Conservation (phyloP, 2,888 invertebrate species). For the Eristalinus aeneus region DNA sequence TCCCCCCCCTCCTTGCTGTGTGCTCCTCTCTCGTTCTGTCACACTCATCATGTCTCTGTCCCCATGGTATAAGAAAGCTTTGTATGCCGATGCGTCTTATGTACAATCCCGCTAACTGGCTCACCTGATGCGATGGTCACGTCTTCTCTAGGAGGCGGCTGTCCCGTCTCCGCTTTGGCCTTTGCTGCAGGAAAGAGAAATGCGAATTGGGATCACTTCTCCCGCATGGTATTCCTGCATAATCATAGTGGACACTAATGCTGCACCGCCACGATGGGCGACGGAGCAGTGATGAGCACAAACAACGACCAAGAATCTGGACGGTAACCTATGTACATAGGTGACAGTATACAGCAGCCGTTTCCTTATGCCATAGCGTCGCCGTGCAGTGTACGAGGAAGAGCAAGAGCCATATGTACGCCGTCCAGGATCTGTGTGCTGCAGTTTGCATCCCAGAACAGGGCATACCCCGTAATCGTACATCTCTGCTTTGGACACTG, state of each 20-base stretch:
- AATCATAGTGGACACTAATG: slow-evolving; percentile 54
- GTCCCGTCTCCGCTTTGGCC: slow-evolving; percentile 43
- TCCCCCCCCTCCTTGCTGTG: neutral
- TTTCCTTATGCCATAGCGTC: slow-evolving; percentile 46
- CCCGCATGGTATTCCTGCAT: slow-evolving; percentile 64
- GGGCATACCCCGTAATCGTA: slow-evolving; percentile 43
- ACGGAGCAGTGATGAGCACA: slow-evolving; percentile 20
- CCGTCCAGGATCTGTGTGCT: slow-evolving; percentile 49
- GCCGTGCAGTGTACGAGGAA: slow-evolving; percentile 26
- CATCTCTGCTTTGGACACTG: slow-evolving; percentile 59
- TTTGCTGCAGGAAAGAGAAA: slow-evolving; percentile 51
- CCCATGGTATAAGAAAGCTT: slow-evolving; percentile 56
- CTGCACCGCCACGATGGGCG: slow-evolving; percentile 47
- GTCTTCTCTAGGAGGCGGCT: slow-evolving; percentile 65
- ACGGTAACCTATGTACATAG: slow-evolving; percentile 33
- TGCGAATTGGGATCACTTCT: slow-evolving; percentile 64
- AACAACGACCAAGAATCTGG: slow-evolving; percentile 34
- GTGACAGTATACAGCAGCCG: slow-evolving; percentile 30
- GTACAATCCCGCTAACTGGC: slow-evolving; percentile 59
- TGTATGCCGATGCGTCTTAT: slow-evolving; percentile 68
- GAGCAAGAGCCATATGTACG: slow-evolving; percentile 46
- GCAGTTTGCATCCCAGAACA: slow-evolving; percentile 59
- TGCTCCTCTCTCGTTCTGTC: neutral
- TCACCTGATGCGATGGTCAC: slow-evolving; percentile 67
- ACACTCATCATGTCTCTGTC: slow-evolving; percentile 2